A percentile compares a stretch with the other conserved stretches of the same genome.
Evolutionary conservation across 1,140 invertebrate species (phyloP).

Genomic region (Zaprionus tsacasi): DNA sequence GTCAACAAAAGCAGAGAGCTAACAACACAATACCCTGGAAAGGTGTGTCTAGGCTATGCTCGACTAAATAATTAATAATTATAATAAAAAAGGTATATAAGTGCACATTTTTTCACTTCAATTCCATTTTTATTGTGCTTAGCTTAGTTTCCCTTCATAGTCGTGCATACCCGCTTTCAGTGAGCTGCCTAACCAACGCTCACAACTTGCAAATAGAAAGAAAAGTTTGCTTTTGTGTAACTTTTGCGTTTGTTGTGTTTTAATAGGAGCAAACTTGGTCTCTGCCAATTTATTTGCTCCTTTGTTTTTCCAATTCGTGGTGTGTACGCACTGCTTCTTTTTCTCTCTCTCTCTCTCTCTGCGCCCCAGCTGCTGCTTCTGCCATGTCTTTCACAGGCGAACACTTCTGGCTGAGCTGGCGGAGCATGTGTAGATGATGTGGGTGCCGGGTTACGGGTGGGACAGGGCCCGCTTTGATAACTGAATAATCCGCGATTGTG

Average conservation of each 20-base stretch:
- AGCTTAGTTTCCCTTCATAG: background rate
- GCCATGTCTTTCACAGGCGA: conserved; percentile 13
- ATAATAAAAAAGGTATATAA: too few species aligned
- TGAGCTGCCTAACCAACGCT: background rate
- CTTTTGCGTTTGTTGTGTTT: conserved; percentile 79
- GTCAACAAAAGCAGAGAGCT: conserved; percentile 38
- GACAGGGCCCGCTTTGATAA: conserved; percentile 28
- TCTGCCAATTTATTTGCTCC: conserved; percentile 71
- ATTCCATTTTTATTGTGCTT: background rate
- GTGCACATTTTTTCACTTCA: background rate
- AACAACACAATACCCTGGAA: conserved; percentile 23
- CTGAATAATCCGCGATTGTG: conserved; percentile 37
- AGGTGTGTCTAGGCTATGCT: background rate
- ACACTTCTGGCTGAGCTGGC: conserved; percentile 12
- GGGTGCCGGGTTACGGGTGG: background rate
- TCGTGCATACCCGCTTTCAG: conserved; percentile 16
- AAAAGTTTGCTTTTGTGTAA: conserved; percentile 79
- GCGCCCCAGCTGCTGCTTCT: background rate
- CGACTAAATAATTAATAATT: background rate
- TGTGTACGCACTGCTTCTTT: conserved; percentile 5
- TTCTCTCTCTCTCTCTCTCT: background rate
- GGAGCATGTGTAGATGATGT: conserved; percentile 3
- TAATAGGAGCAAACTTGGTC: conserved; percentile 76
- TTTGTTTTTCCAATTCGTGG: conserved; percentile 48
- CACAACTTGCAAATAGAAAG: conserved; percentile 51